Base-by-base conservation (phyloP, 1,140 invertebrate genomes). In the Limonius californicus region DNA sequence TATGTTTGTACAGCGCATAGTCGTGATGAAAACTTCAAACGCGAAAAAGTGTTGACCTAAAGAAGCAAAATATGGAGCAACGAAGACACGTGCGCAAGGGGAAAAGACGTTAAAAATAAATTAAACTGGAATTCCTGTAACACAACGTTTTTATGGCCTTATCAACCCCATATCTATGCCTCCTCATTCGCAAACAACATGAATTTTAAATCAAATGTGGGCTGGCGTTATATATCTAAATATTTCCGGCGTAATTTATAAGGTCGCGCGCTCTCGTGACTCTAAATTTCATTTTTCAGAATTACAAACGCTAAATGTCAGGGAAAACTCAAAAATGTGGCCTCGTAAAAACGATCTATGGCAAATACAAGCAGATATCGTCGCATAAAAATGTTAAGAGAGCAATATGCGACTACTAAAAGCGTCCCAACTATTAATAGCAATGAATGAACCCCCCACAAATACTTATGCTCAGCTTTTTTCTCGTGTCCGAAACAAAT, bases 281-380 rank as follows among this genome's bases (percentile, higher is more conserved):
- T 18, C 42, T 45, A 45, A 45, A 45, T 45, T 45, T 45, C 16
- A 45, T 45, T 45, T 45, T 45, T 45, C 16, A 15, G 42, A 45
- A 45, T 45, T 45, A 45, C 42, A 45, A 18, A n/a, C 42, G 16
- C 16, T 15, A 45, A 45, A 45, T 45, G 16, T 45, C 42, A 18
- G 42, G 42, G 16, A 45, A 45, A 45, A 45, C 16, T 45, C 42
- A 45, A 45, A 45, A 45, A 45, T 45, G 42, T 45, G n/a, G 16
- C 42, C 42, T 45, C 42, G 42, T 45, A 45, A 45, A 45, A n/a
- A 45, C 42, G 42, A 45, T 45, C 42, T 45, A 45, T 18, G 42
- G 42, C 3, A 45, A 45, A 15, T 18, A 45, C 16, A 45, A 18
- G 42, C 42, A 45, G 42, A 45, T 45, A 45, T 45, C 42, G 16